Evolutionary conservation across 1,140 invertebrate species (phyloP).

Genomic region (Colletes latitarsis): DNA sequence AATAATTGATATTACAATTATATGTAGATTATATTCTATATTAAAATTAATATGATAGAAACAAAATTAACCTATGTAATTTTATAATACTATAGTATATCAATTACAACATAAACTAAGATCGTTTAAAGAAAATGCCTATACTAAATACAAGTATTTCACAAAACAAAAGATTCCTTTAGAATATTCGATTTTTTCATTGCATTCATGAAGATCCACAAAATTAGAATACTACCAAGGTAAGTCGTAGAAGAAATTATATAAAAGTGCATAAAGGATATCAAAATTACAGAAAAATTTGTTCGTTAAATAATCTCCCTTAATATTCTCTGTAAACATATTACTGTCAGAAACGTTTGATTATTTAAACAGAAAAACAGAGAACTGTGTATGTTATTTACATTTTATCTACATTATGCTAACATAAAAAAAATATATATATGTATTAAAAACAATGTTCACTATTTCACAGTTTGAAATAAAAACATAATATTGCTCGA

Average conservation of each 20-base stretch:
- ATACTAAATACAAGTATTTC: neutral
- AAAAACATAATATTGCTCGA: neutral
- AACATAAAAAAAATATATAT: constrained; percentile 1
- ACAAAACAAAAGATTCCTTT: neutral
- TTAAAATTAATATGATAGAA: neutral
- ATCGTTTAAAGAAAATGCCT: neutral
- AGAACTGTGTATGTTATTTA: neutral
- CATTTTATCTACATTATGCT: neutral
- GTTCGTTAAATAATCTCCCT: neutral
- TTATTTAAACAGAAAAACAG: neutral
- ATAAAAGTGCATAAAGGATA: neutral
- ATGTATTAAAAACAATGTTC: neutral
- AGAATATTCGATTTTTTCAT: neutral
- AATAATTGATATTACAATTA: constrained; percentile 12
- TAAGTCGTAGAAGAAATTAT: neutral
- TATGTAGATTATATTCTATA: neutral
- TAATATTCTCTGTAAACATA: neutral
- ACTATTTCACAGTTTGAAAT: neutral
- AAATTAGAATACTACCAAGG: neutral
- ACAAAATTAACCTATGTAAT: neutral
- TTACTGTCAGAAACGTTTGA: neutral
- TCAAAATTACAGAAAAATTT: neutral
- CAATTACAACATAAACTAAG: constrained; percentile 16
- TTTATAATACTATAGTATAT: neutral
- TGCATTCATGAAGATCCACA: neutral